These are phyloP conservation scores for Syncerus caffer DNA, from an alignment of 2,797 vertebrate genomes.

Conservation along the genomic window DNA sequence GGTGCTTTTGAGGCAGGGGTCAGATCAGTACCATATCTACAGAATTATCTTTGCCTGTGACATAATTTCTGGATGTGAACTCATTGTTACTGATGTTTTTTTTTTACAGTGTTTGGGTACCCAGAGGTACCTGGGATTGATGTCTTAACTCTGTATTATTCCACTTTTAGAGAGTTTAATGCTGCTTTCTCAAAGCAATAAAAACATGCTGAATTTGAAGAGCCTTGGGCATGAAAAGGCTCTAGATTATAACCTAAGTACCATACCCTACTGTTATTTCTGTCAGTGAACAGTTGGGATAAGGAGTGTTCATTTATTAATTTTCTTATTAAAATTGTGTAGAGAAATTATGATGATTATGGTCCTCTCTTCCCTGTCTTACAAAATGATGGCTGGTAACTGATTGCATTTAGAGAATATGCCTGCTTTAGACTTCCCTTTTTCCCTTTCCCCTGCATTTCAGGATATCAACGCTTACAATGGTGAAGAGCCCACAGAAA, in stretches of 20 bases:
- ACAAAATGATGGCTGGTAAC: background rate
- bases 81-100: background rate
- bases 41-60: background rate
- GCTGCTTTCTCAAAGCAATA: background rate
- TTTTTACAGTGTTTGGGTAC: background rate
- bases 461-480: constrained; percentile 93
- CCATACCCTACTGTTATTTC: background rate
- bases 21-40: background rate
- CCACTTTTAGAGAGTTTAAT: background rate
- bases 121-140: background rate
- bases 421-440: background rate
- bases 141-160: background rate
- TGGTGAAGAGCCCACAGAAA: constrained; percentile 72
- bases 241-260: background rate
- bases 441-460: background rate
- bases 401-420: background rate
- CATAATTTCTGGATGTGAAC: background rate
- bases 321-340: background rate
- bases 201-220: background rate
- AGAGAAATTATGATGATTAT: background rate
- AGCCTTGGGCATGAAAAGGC: background rate
- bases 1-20: background rate
- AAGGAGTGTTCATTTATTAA: background rate
- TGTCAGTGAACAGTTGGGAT: background rate
- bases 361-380: background rate